These are phyloP conservation scores for Armadillidium nasatum DNA, from an alignment of 1,140 invertebrate genomes.

Conservation along the genomic window DNA sequence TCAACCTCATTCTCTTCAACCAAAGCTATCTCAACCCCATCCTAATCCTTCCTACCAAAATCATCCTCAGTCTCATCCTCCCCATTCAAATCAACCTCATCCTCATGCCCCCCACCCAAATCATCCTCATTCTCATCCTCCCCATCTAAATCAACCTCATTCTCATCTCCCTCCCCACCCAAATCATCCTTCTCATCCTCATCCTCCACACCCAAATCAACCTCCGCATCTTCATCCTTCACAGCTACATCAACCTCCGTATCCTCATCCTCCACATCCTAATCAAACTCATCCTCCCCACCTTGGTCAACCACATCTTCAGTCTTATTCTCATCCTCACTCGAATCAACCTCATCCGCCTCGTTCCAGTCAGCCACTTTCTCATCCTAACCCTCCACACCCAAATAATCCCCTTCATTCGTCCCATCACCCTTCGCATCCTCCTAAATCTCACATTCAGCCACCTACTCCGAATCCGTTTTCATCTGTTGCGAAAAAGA, in stretches of 20 bases:
- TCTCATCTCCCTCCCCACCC: background rate
- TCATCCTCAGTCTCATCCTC: background rate
- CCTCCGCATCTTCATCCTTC: background rate
- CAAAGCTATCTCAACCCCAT: too few species aligned
- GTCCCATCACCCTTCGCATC: background rate
- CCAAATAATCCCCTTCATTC: background rate
- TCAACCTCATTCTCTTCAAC: too few species aligned
- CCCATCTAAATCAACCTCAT: background rate
- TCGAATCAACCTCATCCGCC: background rate
- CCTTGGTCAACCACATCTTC: background rate
- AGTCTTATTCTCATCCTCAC: background rate
- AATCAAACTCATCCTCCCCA: background rate
- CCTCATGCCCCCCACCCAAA: background rate
- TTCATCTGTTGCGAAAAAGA: too few species aligned
- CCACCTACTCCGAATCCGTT: too few species aligned
- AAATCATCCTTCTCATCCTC: background rate
- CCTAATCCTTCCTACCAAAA: background rate
- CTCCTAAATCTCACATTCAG: background rate
- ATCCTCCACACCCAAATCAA: background rate
- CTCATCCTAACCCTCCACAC: background rate
- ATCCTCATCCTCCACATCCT: background rate
- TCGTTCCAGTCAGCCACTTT: background rate
- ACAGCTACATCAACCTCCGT: background rate
- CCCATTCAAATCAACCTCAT: too few species aligned
- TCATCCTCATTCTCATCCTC: background rate